These are phyloP conservation scores for Tenrec ecaudatus DNA, from an alignment of 2,113 vertebrate genomes.

Conservation along the genomic window DNA sequence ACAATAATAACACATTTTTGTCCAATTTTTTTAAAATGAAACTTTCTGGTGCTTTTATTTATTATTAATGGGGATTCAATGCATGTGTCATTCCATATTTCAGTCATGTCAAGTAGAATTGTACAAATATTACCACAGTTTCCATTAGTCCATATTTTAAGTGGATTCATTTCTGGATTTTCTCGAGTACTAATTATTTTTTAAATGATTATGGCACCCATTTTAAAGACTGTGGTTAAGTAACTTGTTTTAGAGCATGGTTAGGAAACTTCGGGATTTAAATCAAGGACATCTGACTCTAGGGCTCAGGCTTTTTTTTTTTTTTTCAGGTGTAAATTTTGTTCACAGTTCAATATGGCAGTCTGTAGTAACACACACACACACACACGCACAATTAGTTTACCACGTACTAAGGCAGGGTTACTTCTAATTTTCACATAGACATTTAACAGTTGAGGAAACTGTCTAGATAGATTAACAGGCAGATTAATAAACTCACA, in stretches of 20 bases:
- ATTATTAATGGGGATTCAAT: too few relatives aligned
- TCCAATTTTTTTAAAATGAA: not conserved
- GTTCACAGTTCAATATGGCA: not conserved
- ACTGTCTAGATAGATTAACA: not conserved
- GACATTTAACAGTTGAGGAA: not conserved
- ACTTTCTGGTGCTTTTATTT: too few relatives aligned
- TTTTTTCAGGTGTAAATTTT: not conserved
- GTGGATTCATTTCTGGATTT: not conserved
- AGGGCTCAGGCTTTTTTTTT: not conserved
- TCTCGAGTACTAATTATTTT: not conserved
- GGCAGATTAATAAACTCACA: not conserved
- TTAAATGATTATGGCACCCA: not conserved
- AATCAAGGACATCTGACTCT: not conserved
- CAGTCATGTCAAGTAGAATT: too few relatives aligned
- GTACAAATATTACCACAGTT: too few relatives aligned
- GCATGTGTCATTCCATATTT: too few relatives aligned
- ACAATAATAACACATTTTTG: not conserved
- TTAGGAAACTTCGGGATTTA: not conserved
- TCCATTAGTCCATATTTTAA: not conserved
- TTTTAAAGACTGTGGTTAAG: not conserved
- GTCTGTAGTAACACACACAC: not conserved
- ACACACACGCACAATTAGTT: not conserved
- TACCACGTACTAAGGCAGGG: not conserved
- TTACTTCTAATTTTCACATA: constrained; percentile 30
- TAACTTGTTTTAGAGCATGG: not conserved